These are phyloP conservation scores for Laterallus jamaicensis DNA, from an alignment of 2,113 vertebrate genomes.

Conservation along the genomic window DNA sequence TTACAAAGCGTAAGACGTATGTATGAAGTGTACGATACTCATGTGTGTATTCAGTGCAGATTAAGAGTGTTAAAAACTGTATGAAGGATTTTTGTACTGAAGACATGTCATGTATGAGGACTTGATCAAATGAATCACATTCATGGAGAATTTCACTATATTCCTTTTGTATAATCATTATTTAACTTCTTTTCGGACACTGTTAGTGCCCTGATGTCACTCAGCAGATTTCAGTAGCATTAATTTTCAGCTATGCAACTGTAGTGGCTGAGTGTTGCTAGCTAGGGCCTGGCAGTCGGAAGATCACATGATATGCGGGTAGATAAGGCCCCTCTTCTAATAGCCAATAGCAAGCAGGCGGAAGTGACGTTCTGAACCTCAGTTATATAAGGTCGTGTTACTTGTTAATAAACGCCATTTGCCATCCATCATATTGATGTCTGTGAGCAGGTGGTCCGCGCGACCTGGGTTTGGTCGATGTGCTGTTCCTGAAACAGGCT, in stretches of 20 bases:
- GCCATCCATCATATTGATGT: no score
- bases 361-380: no score
- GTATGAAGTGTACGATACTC: not conserved
- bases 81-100: not conserved
- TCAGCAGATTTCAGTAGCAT: not conserved
- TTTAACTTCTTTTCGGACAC: not conserved
- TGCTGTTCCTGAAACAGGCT: no score
- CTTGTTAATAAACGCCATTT: no score
- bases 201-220: not conserved
- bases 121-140: not conserved
- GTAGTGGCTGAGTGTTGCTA: not conserved
- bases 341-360: no score
- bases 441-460: no score
- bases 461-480: no score
- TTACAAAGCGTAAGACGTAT: fast-evolving
- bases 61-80: not conserved
- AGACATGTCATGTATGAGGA: not conserved
- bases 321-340: no score
- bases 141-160: not conserved
- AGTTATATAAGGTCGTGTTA: no score
- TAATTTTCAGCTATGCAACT: not conserved
- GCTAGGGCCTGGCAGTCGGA: no score
- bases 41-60: not conserved
- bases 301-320: no score
- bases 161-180: not conserved